Evolutionary conservation across 2,888 invertebrate genomes (phyloP), one percentile per base, ranked within the genome.

Genomic region (Patella caerulea): DNA sequence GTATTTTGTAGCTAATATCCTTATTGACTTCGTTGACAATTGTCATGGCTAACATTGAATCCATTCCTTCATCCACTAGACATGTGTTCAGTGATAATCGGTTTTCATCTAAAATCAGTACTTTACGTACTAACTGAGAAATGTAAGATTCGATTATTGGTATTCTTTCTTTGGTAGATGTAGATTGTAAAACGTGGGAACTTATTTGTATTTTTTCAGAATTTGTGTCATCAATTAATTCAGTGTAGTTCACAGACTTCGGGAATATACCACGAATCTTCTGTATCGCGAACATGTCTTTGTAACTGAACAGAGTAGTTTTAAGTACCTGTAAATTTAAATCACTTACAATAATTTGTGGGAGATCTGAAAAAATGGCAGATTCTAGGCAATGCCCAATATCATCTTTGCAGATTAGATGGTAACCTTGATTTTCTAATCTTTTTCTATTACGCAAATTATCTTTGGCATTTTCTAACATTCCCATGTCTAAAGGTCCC

Each of bases 1-100:
- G 78, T 14, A 83, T 59, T 54, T 77, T 73, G 17, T 78, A 78
- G 45, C 77, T 77, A 69, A 76, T 72, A 34, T 79, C 79, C 53
- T 73, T 74, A 54, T 79, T 75, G 5, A 83, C 79, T 69, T 83
- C 76, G 19, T 75, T 79, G 19, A 79, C 81, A 72, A 80, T 79
- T 29, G 82, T 81, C 83, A 84, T 84, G 15, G 83, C 85, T n/a
- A 83, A 77, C 80, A 86, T 84, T n/a, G 86, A 86, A 73, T 86
- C 86, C 70, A 85, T 78, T 12, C 85, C 86, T 15, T 83, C 71
- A 19, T 79, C 80, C 14, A 82, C 75, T 19, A 85, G 79, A 24
- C 72, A 77, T 14, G 78, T 74, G 17, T 83, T 81, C 34, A 72
- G 29, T 0, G 79, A 74, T 11, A 85, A 56, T 7, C 75, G 69